phyloP scores from a whole-genome alignment of 2,113 vertebrate genomes.

The Hippocampus barbouri region DNA sequence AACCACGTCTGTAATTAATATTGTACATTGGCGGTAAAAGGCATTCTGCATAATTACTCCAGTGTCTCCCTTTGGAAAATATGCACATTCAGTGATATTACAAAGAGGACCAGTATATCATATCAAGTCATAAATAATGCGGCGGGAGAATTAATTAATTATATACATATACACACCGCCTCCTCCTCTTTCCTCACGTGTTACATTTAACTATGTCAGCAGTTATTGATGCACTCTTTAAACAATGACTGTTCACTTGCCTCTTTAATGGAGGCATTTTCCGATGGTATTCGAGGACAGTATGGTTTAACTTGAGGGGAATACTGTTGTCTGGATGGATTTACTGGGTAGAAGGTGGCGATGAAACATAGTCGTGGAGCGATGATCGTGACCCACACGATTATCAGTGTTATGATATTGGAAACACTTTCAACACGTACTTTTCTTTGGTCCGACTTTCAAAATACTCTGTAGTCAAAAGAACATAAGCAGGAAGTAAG shows the following conservation, averaged over 20 bases:
- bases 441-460: too few relatives aligned
- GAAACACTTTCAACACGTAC: too few relatives aligned
- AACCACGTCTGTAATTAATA: conserved; percentile 71
- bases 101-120: conserved; percentile 74
- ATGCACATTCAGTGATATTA: conserved; percentile 75
- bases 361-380: background rate
- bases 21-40: conserved; percentile 69
- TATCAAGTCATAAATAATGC: conserved; percentile 78
- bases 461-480: background rate
- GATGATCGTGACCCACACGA: background rate
- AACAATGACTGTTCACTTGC: conserved; percentile 70
- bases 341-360: too few relatives aligned
- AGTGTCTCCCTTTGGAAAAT: conserved; percentile 69
- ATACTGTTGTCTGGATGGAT: background rate
- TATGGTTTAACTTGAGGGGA: conserved; percentile 14
- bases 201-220: conserved; percentile 76
- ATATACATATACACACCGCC: conserved; percentile 39
- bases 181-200: conserved; percentile 37
- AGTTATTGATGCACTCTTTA: conserved; percentile 73
- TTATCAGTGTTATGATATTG: too few relatives aligned
- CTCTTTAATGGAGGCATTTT: conserved; percentile 46
- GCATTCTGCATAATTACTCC: conserved; percentile 73
- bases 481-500: background rate
- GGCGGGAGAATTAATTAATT: conserved; percentile 72
- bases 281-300: conserved; percentile 10